Conservation (phyloP, 1,140 invertebrate genomes). For the Cylas formicarius region DNA sequence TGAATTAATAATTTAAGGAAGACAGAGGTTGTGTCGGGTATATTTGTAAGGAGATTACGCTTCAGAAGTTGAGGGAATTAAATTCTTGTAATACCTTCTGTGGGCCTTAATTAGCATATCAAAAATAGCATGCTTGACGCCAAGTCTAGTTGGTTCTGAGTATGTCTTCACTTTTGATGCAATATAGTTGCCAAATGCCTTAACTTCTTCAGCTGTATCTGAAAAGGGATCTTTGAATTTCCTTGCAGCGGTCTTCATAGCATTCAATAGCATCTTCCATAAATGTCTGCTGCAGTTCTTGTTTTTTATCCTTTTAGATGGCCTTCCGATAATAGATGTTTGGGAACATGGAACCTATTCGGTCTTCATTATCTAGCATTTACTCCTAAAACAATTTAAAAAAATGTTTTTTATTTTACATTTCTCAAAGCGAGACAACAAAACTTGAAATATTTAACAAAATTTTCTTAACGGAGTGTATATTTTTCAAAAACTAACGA, state of each 20-base stretch:
- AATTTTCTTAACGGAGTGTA: neutral
- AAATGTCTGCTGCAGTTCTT: conserved; percentile 5
- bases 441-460: neutral
- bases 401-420: neutral
- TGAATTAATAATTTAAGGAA: too few species aligned
- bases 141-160: conserved; percentile 3
- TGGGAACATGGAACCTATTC: conserved; percentile 6
- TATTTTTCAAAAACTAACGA: neutral
- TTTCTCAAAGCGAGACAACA: neutral
- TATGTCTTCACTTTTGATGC: conserved; percentile 13
- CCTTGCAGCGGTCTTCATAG: conserved; percentile 8
- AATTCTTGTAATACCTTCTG: conserved; percentile 6
- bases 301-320: conserved; percentile 5
- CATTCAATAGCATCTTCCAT: conserved; percentile 10
- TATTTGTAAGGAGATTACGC: conserved; percentile 7
- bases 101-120: conserved; percentile 9
- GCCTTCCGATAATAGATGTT: conserved; percentile 6
- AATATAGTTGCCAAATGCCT: conserved; percentile 13
- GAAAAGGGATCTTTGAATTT: conserved; percentile 7
- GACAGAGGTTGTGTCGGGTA: too few species aligned
- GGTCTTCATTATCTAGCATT: conserved; percentile 6
- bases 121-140: conserved; percentile 8
- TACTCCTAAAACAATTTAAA: conserved; percentile 5
- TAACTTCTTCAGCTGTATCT: conserved; percentile 9
- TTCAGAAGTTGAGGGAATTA: conserved; percentile 9